phyloP scores from a whole-genome alignment of 2,888 invertebrate genomes.

The Stenichneumon culpator region DNA sequence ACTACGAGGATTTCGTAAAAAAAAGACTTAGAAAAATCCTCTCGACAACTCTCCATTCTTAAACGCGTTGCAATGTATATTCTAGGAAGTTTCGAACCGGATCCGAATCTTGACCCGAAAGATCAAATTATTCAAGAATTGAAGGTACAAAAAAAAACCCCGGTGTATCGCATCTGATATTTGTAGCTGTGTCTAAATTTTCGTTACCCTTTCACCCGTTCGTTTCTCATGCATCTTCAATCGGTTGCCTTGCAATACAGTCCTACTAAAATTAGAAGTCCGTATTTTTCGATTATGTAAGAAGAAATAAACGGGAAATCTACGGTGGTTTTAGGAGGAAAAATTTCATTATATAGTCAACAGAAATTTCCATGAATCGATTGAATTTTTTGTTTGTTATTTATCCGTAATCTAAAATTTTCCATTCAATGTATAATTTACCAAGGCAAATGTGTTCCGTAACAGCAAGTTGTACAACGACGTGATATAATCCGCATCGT shows the following conservation, averaged over 20 bases:
- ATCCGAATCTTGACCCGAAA: constrained; percentile 82
- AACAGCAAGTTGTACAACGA: background rate
- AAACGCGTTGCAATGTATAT: constrained; percentile 65
- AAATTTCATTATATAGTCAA: background rate
- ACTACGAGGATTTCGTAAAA: background rate
- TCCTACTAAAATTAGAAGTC: background rate
- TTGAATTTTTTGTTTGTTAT: background rate
- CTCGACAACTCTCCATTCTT: background rate
- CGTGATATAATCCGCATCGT: background rate
- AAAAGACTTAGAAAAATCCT: background rate
- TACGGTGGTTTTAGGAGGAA: background rate
- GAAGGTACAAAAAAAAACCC: constrained; percentile 78
- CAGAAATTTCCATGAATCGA: background rate
- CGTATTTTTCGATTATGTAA: background rate
- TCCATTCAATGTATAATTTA: background rate
- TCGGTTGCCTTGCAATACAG: background rate
- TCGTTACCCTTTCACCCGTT: constrained; percentile 38
- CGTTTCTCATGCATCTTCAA: background rate
- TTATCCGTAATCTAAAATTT: background rate
- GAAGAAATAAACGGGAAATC: background rate
- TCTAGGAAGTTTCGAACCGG: constrained; percentile 84
- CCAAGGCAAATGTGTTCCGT: background rate
- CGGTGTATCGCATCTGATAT: constrained; percentile 57
- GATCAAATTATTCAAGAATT: constrained; percentile 84
- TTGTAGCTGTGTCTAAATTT: constrained; percentile 48